These are phyloP conservation scores for Connochaetes taurinus DNA, from an alignment of 2,113 vertebrate genomes.

Conservation along the genomic window DNA sequence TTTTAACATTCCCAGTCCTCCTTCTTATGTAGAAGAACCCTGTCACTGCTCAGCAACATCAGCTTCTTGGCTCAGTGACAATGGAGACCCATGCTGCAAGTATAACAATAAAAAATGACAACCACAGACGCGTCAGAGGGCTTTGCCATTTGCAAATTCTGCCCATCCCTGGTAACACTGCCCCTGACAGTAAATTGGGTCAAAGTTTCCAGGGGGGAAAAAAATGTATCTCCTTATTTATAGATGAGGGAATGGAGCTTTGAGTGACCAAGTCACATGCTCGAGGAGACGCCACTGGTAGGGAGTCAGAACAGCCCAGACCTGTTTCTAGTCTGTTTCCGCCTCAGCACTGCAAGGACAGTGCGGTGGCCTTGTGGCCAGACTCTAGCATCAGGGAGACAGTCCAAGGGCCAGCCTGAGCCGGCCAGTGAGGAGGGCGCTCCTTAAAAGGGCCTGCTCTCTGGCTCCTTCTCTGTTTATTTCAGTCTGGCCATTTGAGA, in stretches of 20 bases:
- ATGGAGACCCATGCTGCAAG: rapidly evolving
- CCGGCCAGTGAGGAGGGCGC: rapidly evolving
- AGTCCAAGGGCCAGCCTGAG: neutral
- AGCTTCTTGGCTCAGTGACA: neutral
- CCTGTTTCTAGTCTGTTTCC: neutral
- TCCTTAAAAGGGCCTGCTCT: neutral
- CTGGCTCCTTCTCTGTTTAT: neutral
- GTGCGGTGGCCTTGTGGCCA: rapidly evolving
- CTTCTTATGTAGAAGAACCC: rapidly evolving
- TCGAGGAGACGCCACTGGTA: rapidly evolving
- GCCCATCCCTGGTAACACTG: rapidly evolving
- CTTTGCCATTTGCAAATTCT: neutral
- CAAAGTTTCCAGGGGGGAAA: rapidly evolving
- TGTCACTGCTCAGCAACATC: neutral
- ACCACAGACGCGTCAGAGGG: rapidly evolving
- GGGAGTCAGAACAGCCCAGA: neutral
- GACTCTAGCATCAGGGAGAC: neutral
- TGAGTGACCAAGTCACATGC: neutral
- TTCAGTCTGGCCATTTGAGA: neutral
- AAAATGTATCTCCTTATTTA: rapidly evolving
- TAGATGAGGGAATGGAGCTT: neutral
- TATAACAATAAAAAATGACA: neutral
- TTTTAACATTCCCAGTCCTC: rapidly evolving
- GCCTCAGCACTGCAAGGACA: neutral
- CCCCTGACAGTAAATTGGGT: too few species aligned